Conservation (phyloP, 2,888 invertebrate genomes). For the Drosophila affinis region DNA sequence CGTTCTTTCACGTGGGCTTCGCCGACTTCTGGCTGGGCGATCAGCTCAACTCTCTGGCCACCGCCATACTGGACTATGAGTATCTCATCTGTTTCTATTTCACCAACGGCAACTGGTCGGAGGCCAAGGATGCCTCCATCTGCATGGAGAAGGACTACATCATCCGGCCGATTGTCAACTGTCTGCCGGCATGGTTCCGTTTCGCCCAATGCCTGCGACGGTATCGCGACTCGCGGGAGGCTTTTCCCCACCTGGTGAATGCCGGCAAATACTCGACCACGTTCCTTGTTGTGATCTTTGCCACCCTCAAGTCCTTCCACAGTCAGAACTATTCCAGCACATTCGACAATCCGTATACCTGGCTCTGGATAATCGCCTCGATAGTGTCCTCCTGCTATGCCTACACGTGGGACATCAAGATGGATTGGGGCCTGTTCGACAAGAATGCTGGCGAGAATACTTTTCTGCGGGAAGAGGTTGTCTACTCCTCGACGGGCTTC, state of each 20-base stretch:
- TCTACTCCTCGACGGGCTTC: slow-evolving; percentile 92
- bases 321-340: slow-evolving; percentile 86
- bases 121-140: slow-evolving; percentile 86
- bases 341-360: slow-evolving; percentile 92
- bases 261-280: slow-evolving; percentile 99
- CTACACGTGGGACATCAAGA: slow-evolving; percentile 98
- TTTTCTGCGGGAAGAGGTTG: slow-evolving; percentile 96
- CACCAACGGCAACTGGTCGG: slow-evolving; percentile 89
- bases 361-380: slow-evolving; percentile 94
- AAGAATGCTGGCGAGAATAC: slow-evolving; percentile 95
- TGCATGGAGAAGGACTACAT: slow-evolving; percentile 89
- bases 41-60: slow-evolving; percentile 96
- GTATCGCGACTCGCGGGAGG: slow-evolving; percentile 96
- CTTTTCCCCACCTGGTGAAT: slow-evolving; percentile 98
- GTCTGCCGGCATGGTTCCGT: slow-evolving; percentile 98
- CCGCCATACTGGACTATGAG: slow-evolving; percentile 96
- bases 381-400: slow-evolving; percentile 96
- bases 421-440: slow-evolving; percentile 99
- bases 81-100: slow-evolving; percentile 96
- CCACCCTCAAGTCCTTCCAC: slow-evolving; percentile 88
- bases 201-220: slow-evolving; percentile 98
- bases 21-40: slow-evolving; percentile 99
- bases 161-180: slow-evolving; percentile 93
- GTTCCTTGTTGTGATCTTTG: slow-evolving; percentile 95
- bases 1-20: slow-evolving; percentile 96